These are phyloP conservation scores for Antheraea pernyi DNA, from an alignment of 1,140 invertebrate genomes.

Conservation along the genomic window DNA sequence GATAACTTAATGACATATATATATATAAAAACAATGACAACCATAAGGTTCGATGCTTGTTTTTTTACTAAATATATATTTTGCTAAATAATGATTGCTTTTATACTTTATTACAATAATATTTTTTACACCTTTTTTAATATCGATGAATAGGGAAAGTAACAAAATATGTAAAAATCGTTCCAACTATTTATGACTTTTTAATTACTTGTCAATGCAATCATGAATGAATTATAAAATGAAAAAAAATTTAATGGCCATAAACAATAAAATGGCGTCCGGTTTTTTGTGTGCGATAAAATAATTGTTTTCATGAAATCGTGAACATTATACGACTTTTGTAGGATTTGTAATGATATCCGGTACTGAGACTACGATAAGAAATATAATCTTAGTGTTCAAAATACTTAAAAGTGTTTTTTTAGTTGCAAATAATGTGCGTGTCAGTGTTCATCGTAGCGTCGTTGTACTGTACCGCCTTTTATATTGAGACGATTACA, in stretches of 20 bases:
- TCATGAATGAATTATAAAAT: constrained; percentile 16
- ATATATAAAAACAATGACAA: no score
- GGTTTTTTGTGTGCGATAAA: constrained; percentile 77
- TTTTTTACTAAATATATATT: no score
- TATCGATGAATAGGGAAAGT: neutral
- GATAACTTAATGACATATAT: no score
- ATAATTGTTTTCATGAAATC: constrained; percentile 68
- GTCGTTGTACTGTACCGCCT: constrained; percentile 69
- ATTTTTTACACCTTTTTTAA: neutral
- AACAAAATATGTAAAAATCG: neutral
- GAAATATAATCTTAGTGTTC: constrained; percentile 29
- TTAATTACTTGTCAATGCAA: constrained; percentile 16
- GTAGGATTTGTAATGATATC: constrained; percentile 26
- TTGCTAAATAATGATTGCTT: no score
- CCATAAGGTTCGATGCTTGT: no score
- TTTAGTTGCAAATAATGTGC: constrained; percentile 50
- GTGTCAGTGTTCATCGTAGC: constrained; percentile 62
- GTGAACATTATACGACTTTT: constrained; percentile 35
- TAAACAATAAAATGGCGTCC: constrained; percentile 80
- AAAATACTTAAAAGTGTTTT: constrained; percentile 20
- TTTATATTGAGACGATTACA: constrained; percentile 59
- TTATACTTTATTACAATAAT: neutral
- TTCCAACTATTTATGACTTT: constrained; percentile 3
- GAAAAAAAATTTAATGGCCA: constrained; percentile 44
- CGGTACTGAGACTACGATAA: constrained; percentile 25